Base-by-base conservation (phyloP, 2,113 vertebrate genomes). In the Himantopus leucocephalus region DNA sequence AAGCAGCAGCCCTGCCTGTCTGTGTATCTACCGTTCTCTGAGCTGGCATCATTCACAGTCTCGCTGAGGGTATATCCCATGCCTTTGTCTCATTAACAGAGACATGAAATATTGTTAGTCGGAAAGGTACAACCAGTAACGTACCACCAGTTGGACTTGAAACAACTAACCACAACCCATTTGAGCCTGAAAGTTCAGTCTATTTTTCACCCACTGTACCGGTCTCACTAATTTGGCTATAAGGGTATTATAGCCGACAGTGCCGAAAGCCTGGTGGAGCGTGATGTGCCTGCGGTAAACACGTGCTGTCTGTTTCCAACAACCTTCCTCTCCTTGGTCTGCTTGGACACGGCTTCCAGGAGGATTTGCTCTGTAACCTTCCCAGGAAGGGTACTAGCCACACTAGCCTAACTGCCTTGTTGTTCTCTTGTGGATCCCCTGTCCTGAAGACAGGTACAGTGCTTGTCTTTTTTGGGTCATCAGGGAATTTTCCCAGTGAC, bases 11-110 rank as follows among this genome's bases (percentile, higher is more conserved):
- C 32, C 37, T 64, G 29, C 23, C 26, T 21, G 79, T 62, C 34
- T 26, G 3, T 12, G 4, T 56, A 11, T 43, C 39, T 52, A 10
- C 48, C 3, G 0, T 34, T 90, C 19, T 73, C 32, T 1, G 0
- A 50, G 14, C 14, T 55, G 39, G 37, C 14, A 16, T 35, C 19
- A 23, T 27, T 32, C 41, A 47, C 52, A 18, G 58, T 6, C 21
- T 76, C 77, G 27, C 50, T 23, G 32, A 73, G 20, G 4, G 6
- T 81, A 8, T n/a, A 14, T 41, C 84, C 37, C 32, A 12, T 37
- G 15, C 19, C 20, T 39, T 41, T 56, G 39, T 23, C 43, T 71
- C n/a, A 14, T 39, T 55, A 77, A n/a, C 6, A 68, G 35, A 72
- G 2, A 87, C 2, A 1, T 23, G 45, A 9, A 34, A 41, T 37